A percentile compares a stretch with the other conserved stretches of the same genome.
phyloP scores from a whole-genome alignment of 2,888 invertebrate genomes.

The Rhingia rostrata region DNA sequence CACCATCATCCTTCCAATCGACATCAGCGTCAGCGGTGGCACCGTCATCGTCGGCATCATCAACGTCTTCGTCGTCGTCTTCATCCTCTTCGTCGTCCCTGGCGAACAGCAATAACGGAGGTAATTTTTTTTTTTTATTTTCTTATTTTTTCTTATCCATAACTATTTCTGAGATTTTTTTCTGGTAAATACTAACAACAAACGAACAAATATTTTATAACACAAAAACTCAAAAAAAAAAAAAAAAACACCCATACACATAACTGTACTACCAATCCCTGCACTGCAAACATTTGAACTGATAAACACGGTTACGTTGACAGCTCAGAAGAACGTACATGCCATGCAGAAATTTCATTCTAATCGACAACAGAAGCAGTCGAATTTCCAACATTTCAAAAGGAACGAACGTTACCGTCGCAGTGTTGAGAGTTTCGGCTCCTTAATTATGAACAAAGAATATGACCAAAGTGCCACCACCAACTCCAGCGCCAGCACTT shows the following conservation, averaged over 20 bases:
- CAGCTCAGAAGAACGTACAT: constrained; percentile 43
- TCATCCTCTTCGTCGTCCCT: constrained; percentile 88
- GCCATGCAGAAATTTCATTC: constrained; percentile 46
- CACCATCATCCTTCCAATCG: constrained; percentile 89
- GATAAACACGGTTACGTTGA: constrained; percentile 62
- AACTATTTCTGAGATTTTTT: constrained; percentile 4
- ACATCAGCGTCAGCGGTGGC: constrained; percentile 84
- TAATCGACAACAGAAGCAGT: constrained; percentile 45
- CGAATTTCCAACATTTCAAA: constrained; percentile 49
- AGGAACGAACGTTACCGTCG: constrained; percentile 78
- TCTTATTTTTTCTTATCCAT: constrained; percentile 11
- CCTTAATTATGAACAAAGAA: constrained; percentile 65
- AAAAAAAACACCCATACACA: constrained; percentile 42
- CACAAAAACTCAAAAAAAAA: constrained; percentile 15
- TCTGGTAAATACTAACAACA: constrained; percentile 60
- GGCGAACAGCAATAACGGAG: constrained; percentile 70
- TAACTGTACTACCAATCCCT: neutral
- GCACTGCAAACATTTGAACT: constrained; percentile 41
- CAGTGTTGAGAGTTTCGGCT: constrained; percentile 77
- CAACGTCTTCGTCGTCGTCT: constrained; percentile 83
- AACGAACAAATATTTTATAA: constrained; percentile 38
- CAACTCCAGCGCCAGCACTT: constrained; percentile 8
- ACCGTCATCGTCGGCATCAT: constrained; percentile 83
- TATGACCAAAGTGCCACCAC: constrained; percentile 59
- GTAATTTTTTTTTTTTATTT: constrained; percentile 40